Base-by-base conservation (phyloP, 2,797 vertebrate species). In the Acrossocheilus wenchowensis region DNA sequence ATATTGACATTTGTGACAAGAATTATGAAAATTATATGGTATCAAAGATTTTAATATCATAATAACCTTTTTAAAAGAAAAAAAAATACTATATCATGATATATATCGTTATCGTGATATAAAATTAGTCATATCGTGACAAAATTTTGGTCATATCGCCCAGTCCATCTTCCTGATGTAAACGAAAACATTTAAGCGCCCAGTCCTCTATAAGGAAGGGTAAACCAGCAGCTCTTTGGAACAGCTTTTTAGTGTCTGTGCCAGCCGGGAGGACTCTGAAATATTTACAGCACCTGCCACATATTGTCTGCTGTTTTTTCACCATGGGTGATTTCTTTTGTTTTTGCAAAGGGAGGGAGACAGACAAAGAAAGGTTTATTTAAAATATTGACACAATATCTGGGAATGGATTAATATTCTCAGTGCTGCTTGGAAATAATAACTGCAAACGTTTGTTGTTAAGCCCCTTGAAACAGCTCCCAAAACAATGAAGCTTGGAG, bases 281-380 rank as follows among this genome's bases (percentile, higher is more conserved):
- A 92, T 92, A 90, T 93, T 89, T 89, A 88, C 86, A 72, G 85
- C 80, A 85, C 83, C 90, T 91, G 86, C 84, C 88, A 85, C 66
- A 83, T 78, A 54, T 36, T 81, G 90, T 91, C 87, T 89, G 72
- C 84, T 83, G 82, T 82, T 89, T 90, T 90, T 87, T 85, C 66
- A 52, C 81, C 83, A 83, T 81, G 87, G 74, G 85, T 86, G 69
- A 81, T 83, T 91, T 90, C 84, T 80, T 68, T 50, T 14, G n/a
- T 87, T 69, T 41, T n/a, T 36, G 4, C 34, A 52, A 4, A 10
- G 8, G 34, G 21, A 81, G 78, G 80, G 39, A 81, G 30, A 26
- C 41, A 23, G 64, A 52, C 39, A 66, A 34, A 43, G 11, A 36
- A 39, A 19, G 54, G 43, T 72, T 19, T 71, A 2, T 52, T 64